phyloP scores from a whole-genome alignment of 2,797 vertebrate genomes.

The Helicolenus hilgendorfi region DNA sequence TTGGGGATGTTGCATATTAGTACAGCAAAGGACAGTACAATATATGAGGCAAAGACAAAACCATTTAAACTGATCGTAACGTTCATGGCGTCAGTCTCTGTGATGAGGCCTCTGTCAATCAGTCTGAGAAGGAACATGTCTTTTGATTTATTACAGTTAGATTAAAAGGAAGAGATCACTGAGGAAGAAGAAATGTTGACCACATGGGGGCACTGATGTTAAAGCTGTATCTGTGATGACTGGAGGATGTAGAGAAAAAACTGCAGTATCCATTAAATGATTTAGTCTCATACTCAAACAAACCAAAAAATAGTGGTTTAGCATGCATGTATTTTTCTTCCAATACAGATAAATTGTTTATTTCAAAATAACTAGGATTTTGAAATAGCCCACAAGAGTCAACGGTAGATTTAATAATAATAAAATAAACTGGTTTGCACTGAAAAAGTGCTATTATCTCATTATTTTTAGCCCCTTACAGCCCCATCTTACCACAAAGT shows the following conservation, averaged over 20 bases:
- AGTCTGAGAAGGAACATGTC: neutral
- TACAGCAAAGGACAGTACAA: neutral
- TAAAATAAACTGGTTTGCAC: neutral
- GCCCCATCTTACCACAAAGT: neutral
- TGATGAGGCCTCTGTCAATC: neutral
- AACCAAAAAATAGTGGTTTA: neutral
- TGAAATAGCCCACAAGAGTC: neutral
- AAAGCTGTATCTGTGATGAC: neutral
- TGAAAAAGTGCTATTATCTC: neutral
- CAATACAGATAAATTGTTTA: neutral
- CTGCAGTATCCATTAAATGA: neutral
- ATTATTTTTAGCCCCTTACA: neutral
- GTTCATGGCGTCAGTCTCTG: neutral
- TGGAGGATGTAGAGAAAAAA: neutral
- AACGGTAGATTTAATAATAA: neutral
- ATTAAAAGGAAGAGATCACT: neutral
- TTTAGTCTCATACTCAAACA: neutral
- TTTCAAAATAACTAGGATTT: neutral
- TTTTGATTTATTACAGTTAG: neutral
- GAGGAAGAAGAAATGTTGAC: neutral
- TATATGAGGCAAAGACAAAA: neutral
- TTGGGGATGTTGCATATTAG: neutral
- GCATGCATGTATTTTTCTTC: neutral
- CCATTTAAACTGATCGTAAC: neutral
- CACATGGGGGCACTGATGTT: constrained; percentile 58